These are phyloP conservation scores for Stomatorhinus ivindoensis DNA, from an alignment of 2,113 vertebrate species.

Conservation along the genomic window DNA sequence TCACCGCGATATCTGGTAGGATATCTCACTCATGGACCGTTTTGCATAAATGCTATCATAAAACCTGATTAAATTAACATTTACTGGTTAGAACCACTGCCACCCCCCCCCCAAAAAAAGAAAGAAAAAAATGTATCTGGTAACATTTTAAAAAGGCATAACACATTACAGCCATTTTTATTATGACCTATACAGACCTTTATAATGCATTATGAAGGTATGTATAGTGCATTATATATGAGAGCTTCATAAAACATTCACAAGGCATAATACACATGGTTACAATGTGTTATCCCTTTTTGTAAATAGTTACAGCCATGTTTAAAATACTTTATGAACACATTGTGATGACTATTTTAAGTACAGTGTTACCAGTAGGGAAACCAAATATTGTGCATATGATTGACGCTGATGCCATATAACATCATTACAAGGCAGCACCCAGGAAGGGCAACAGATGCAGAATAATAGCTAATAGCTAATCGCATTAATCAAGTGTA, in stretches of 20 bases:
- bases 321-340: no score
- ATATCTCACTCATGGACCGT: not conserved
- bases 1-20: not conserved
- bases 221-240: no score
- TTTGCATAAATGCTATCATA: not conserved
- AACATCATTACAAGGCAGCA: not conserved
- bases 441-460: not conserved
- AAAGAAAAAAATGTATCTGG: not conserved
- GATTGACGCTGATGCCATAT: not conserved
- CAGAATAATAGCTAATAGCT: not conserved
- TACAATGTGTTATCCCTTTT: no score
- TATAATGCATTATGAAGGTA: no score
- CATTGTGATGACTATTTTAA: no score
- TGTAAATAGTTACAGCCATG: no score
- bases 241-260: no score
- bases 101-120: not conserved
- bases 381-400: not conserved
- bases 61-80: not conserved
- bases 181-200: no score
- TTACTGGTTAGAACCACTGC: not conserved
- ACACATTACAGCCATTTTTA: no score
- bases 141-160: no score
- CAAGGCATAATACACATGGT: no score
- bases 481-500: not conserved
- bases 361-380: no score